Percentiles rank a stretch among this genome's conserved stretches.
Conservation (phyloP, 2,888 invertebrate species). For the Athalia cordata region DNA sequence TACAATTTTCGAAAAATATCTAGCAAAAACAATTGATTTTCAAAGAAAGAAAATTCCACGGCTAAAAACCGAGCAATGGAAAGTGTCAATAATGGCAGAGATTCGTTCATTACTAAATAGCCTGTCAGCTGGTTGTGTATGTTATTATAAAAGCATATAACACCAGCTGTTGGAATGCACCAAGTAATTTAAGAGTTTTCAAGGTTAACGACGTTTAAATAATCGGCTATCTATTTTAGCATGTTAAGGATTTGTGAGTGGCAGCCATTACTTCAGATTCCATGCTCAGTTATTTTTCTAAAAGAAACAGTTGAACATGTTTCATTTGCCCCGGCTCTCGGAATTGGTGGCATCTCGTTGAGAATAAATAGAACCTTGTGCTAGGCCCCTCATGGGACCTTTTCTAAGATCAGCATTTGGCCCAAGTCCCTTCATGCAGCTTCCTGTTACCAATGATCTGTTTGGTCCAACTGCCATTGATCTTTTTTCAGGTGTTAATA, state of each 20-base stretch:
- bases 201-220: background rate
- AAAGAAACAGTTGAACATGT: constrained; percentile 68
- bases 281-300: constrained; percentile 47
- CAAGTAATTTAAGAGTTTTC: background rate
- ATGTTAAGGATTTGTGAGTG: background rate
- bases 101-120: background rate
- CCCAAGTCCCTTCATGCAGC: constrained; percentile 77
- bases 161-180: no score
- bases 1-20: background rate
- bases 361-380: constrained; percentile 87
- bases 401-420: constrained; percentile 81
- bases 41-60: constrained; percentile 10
- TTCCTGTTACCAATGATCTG: constrained; percentile 70
- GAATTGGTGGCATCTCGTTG: constrained; percentile 76
- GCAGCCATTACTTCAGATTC: constrained; percentile 15
- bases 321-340: constrained; percentile 76
- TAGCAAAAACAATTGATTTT: background rate
- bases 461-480: constrained; percentile 75
- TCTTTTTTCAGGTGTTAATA: constrained; percentile 71
- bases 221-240: background rate
- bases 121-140: no score
- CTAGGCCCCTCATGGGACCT: constrained; percentile 83
- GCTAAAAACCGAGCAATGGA: constrained; percentile 19
- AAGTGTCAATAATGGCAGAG: constrained; percentile 17
- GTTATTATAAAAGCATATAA: no score